Conservation (phyloP, 2,113 vertebrate species). For the Nothoprocta perdicaria region DNA sequence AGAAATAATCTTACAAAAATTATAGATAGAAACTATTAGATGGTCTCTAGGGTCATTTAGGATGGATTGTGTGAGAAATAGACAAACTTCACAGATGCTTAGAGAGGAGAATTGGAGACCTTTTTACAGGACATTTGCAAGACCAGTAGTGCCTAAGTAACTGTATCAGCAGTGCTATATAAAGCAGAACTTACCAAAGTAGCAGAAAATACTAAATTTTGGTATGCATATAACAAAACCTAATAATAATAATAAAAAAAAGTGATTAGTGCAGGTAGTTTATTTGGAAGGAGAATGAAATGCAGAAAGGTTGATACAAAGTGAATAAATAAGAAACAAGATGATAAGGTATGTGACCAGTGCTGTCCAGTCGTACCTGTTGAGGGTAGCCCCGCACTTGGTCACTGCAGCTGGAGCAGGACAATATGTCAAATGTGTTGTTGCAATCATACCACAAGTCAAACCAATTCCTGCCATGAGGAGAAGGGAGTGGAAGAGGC, state of each 20-base stretch:
- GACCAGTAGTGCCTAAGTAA: background rate
- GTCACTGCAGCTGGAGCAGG: background rate
- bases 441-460: background rate
- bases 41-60: background rate
- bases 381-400: background rate
- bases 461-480: background rate
- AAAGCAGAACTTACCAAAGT: background rate
- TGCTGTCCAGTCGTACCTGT: background rate
- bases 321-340: background rate
- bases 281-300: background rate
- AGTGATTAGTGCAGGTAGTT: background rate
- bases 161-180: background rate
- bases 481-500: background rate
- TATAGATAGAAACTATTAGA: background rate
- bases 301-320: background rate
- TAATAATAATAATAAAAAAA: background rate
- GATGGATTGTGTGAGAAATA: background rate
- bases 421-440: background rate
- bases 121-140: background rate
- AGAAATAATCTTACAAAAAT: background rate
- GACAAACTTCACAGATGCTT: background rate
- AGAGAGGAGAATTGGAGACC: background rate
- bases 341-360: background rate
- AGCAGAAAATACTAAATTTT: background rate
- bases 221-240: background rate